A percentile compares a stretch with the other conserved stretches of the same genome.
Evolutionary conservation across 2,113 vertebrate genomes (phyloP).

Genomic region (Nibea albiflora): DNA sequence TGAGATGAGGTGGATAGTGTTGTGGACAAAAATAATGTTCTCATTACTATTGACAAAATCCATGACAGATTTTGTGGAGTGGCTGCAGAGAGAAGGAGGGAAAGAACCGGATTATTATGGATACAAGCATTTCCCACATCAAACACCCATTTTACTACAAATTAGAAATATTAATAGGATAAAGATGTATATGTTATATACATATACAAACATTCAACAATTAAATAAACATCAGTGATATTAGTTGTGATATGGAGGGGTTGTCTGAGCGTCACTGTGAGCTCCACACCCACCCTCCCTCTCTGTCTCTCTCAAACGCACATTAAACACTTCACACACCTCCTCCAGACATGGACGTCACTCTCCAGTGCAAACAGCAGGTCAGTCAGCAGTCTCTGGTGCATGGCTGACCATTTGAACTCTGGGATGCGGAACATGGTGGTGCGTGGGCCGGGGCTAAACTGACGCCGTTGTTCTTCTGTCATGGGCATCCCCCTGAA

Average conservation of each 20-base stretch:
- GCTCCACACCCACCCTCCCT: not conserved
- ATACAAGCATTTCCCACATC: not conserved
- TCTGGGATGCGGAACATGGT: conserved; percentile 99
- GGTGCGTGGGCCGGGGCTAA: conserved; percentile 96
- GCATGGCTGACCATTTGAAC: conserved; percentile 99
- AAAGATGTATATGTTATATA: too few species aligned
- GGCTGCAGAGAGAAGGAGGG: conserved; percentile 80
- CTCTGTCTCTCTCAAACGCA: conserved; percentile 1
- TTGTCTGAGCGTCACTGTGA: not conserved
- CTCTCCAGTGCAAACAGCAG: conserved; percentile 97
- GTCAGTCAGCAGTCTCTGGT: conserved; percentile 96
- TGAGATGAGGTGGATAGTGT: conserved; percentile 99
- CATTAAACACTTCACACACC: conserved; percentile 80
- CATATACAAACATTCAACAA: too few species aligned
- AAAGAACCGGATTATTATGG: not conserved
- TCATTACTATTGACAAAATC: conserved; percentile 99
- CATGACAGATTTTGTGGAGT: conserved; percentile 98
- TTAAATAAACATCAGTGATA: not conserved
- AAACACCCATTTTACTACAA: not conserved
- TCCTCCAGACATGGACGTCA: conserved; percentile 98
- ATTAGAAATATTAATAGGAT: not conserved
- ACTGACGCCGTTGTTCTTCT: conserved; percentile 93
- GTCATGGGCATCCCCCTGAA: conserved; percentile 94
- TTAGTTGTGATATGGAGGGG: not conserved
- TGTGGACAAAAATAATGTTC: conserved; percentile 99